Conservation (phyloP, 2,888 invertebrate genomes). For the Pterostichus madidus region DNA sequence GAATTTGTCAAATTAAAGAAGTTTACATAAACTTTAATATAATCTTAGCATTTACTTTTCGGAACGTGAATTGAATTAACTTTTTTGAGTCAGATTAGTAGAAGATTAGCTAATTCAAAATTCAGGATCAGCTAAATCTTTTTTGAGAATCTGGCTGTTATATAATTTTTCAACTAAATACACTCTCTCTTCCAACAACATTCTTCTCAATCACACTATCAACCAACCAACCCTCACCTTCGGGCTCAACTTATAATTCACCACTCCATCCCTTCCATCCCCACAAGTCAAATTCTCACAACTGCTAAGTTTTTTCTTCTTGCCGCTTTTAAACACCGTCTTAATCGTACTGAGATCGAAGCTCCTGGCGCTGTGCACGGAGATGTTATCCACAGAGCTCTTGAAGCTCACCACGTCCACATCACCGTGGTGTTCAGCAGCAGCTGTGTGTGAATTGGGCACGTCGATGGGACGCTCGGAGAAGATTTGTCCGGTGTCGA, state of each 20-base stretch:
- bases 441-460: conserved; percentile 70
- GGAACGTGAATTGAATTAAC: no score
- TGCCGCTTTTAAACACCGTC: conserved; percentile 74
- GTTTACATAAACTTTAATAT: no score
- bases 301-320: conserved; percentile 73
- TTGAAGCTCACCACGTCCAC: conserved; percentile 69
- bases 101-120: no score
- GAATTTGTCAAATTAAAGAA: no score
- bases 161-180: no score
- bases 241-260: conserved; percentile 81
- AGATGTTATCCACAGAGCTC: conserved; percentile 79
- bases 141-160: no score
- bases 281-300: conserved; percentile 73
- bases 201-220: not conserved
- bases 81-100: no score
- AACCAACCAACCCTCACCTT: conserved; percentile 77
- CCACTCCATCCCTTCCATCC: conserved; percentile 71
- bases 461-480: conserved; percentile 76
- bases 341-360: conserved; percentile 76
- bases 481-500: conserved; percentile 70
- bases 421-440: not conserved
- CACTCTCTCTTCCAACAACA: no score
- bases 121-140: no score
- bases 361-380: conserved; percentile 81
- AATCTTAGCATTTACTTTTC: no score